These are phyloP conservation scores for Chironex yamaguchii DNA, from an alignment of 30 jellyfish, hydroid and myxozoan genomes.

Conservation along the genomic window DNA sequence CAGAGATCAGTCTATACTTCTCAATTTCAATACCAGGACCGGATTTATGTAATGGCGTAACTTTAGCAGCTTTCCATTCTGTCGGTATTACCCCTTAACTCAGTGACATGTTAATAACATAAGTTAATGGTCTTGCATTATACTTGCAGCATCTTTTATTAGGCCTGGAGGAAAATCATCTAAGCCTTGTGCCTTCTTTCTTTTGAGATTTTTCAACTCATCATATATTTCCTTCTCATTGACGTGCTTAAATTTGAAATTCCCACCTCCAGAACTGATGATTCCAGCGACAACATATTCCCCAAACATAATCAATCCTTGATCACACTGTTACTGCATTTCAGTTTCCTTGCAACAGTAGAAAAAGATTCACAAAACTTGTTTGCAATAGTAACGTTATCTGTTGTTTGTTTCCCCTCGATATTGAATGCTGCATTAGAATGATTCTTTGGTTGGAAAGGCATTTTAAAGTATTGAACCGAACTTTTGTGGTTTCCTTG, in stretches of 20 bases:
- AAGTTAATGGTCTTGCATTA: constrained; percentile 38
- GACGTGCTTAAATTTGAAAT: constrained; percentile 28
- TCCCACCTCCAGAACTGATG: constrained; percentile 14
- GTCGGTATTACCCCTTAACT: constrained; percentile 47
- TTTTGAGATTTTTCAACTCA: constrained; percentile 12
- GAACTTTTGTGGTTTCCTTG: not conserved
- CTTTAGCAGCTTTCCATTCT: constrained; percentile 79
- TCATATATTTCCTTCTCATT: constrained; percentile 25
- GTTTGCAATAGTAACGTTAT: constrained; percentile 39
- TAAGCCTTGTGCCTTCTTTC: constrained; percentile 47
- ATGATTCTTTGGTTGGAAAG: constrained; percentile 7
- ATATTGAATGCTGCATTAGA: constrained; percentile 10
- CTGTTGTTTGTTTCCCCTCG: constrained; percentile 26
- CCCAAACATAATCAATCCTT: constrained; percentile 35
- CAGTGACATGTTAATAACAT: constrained; percentile 47
- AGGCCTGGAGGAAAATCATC: constrained; percentile 36
- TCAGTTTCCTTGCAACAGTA: constrained; percentile 43
- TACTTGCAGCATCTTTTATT: constrained; percentile 25
- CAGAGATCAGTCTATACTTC: constrained; percentile 76
- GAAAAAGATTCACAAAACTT: constrained; percentile 38
- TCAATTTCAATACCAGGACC: constrained; percentile 54
- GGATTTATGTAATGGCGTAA: constrained; percentile 50
- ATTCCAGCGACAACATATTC: constrained; percentile 7
- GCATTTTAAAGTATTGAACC: not conserved
- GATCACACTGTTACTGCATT: constrained; percentile 39